Evolutionary conservation across 2,113 vertebrate species (phyloP).

Genomic region (Plectropomus leopardus): DNA sequence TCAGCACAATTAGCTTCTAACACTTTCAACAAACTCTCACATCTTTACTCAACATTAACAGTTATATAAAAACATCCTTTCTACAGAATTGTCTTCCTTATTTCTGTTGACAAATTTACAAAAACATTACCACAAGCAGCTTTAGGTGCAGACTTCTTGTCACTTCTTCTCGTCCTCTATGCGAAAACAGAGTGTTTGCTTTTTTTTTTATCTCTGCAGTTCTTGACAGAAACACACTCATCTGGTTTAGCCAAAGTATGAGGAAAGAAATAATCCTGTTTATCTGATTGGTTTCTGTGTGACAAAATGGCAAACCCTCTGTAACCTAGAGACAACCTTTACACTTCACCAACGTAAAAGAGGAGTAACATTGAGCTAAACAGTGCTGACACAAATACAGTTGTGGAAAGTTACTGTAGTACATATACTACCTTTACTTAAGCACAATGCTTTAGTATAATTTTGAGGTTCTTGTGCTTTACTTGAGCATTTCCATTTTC

Average conservation of each 20-base stretch:
- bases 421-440: too few species aligned
- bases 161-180: neutral
- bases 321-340: neutral
- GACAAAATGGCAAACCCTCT: neutral
- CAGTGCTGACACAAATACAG: neutral
- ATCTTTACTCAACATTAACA: rapidly evolving
- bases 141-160: too few species aligned
- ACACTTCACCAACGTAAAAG: too few species aligned
- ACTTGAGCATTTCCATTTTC: too few species aligned
- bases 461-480: too few species aligned
- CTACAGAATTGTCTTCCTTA: neutral
- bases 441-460: too few species aligned
- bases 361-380: neutral
- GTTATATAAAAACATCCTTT: neutral
- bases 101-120: neutral
- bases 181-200: neutral
- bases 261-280: neutral
- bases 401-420: too few species aligned
- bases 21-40: rapidly evolving
- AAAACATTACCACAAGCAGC: rapidly evolving
- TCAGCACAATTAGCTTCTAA: rapidly evolving
- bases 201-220: neutral
- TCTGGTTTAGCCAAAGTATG: neutral
- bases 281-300: neutral
- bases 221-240: neutral